Conservation (phyloP, 2,797 vertebrate species). For the Zenarchopterus dispar region DNA sequence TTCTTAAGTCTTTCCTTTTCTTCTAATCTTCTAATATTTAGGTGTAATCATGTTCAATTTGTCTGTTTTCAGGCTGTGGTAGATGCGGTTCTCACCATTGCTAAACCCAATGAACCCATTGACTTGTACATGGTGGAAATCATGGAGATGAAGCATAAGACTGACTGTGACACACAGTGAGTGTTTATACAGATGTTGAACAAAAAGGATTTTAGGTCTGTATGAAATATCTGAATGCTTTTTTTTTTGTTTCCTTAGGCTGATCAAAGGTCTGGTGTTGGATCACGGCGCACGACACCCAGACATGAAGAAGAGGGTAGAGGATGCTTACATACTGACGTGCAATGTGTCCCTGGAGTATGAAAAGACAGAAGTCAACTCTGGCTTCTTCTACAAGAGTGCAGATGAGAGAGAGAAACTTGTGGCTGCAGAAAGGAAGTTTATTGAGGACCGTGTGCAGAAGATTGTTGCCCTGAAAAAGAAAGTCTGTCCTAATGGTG, state of each 20-base stretch:
- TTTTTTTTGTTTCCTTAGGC: slow-evolving; percentile 67
- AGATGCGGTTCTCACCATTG: slow-evolving; percentile 91
- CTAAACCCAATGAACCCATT: slow-evolving; percentile 88
- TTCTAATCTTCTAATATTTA: neutral
- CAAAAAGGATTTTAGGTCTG: neutral
- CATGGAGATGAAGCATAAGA: slow-evolving; percentile 99
- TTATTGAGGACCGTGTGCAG: slow-evolving; percentile 94
- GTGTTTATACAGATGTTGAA: slow-evolving; percentile 47
- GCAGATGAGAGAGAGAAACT: slow-evolving; percentile 94
- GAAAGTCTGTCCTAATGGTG: slow-evolving; percentile 86
- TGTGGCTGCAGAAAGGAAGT: slow-evolving; percentile 95
- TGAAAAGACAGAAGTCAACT: slow-evolving; percentile 98
- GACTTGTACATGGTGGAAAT: slow-evolving; percentile 98
- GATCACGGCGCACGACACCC: slow-evolving; percentile 97
- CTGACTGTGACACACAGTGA: slow-evolving; percentile 94
- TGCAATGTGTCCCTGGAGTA: slow-evolving; percentile 97
- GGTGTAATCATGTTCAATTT: neutral
- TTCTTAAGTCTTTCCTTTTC: neutral
- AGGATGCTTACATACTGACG: slow-evolving; percentile 92
- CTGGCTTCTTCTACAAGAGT: slow-evolving; percentile 98
- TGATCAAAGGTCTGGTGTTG: slow-evolving; percentile 94
- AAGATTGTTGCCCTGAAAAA: slow-evolving; percentile 95
- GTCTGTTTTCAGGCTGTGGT: slow-evolving; percentile 89
- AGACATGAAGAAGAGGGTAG: slow-evolving; percentile 97
- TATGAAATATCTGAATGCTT: neutral